These are phyloP conservation scores for Tipula confusa DNA, from an alignment of 2,888 invertebrate genomes.

Conservation along the genomic window DNA sequence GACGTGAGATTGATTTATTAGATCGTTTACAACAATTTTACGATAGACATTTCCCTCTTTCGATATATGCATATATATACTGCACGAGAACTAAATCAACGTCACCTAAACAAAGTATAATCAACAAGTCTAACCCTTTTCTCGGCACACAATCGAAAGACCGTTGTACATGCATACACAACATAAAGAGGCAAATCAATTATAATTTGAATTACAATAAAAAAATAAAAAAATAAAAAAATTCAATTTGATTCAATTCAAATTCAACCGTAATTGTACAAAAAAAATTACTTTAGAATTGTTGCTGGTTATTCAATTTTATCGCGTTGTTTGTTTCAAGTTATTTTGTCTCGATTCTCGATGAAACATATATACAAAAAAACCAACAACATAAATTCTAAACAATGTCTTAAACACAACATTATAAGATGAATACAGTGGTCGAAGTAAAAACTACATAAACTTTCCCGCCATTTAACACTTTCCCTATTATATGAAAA, in stretches of 20 bases:
- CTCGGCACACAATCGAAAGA: background rate
- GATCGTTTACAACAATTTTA: background rate
- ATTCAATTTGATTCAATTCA: slow-evolving; percentile 9
- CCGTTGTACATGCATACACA: background rate
- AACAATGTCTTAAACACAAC: background rate
- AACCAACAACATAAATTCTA: background rate
- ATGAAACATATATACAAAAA: slow-evolving; percentile 6
- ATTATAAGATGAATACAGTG: background rate
- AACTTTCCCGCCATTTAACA: background rate
- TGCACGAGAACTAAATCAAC: background rate
- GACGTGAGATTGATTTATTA: slow-evolving; percentile 7
- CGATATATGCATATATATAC: background rate
- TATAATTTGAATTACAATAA: background rate
- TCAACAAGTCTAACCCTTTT: background rate
- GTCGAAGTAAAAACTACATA: background rate
- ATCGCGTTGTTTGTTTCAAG: background rate
- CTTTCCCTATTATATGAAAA: background rate
- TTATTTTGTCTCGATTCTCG: background rate
- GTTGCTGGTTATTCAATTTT: background rate
- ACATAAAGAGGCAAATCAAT: slow-evolving; percentile 8
- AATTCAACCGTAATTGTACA: background rate
- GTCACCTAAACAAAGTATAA: background rate
- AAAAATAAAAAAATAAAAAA: background rate
- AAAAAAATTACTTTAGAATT: background rate
- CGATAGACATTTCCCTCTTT: background rate